Percentiles rank a stretch among this genome's conserved stretches.
Conservation (phyloP, 1,140 invertebrate genomes). For the Ceratoteleas bidentatus region DNA sequence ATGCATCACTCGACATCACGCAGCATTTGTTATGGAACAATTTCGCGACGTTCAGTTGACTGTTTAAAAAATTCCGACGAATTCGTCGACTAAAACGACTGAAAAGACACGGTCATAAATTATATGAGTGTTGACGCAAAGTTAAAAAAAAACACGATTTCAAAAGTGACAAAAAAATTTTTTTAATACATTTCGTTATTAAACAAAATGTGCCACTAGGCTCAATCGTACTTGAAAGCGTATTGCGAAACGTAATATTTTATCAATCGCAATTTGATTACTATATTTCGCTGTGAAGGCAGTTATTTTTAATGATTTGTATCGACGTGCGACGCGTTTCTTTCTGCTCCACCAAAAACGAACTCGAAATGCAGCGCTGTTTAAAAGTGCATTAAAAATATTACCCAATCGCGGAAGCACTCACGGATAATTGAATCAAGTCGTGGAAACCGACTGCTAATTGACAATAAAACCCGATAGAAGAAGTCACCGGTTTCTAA, state of each 20-base stretch:
- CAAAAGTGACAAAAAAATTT: too few relatives aligned
- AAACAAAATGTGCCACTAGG: background rate
- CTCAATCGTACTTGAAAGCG: slow-evolving; percentile 12
- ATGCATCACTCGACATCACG: too few relatives aligned
- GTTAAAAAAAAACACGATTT: background rate
- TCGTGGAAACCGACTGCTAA: too few relatives aligned
- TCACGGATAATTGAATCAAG: too few relatives aligned
- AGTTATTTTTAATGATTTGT: slow-evolving; percentile 24
- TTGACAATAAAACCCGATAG: background rate
- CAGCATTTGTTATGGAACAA: too few relatives aligned
- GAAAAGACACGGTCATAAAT: too few relatives aligned
- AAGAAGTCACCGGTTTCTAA: background rate
- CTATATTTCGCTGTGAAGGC: background rate
- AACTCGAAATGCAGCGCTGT: background rate
- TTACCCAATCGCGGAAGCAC: background rate
- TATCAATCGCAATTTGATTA: slow-evolving; percentile 21
- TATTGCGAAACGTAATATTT: slow-evolving; percentile 25
- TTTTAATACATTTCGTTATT: slow-evolving; percentile 21
- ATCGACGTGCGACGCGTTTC: slow-evolving; percentile 1
- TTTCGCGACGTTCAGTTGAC: too few relatives aligned
- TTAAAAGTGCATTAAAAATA: background rate
- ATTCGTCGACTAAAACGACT: too few relatives aligned
- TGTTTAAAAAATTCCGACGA: too few relatives aligned
- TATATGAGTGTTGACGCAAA: too few relatives aligned
- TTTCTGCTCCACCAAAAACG: background rate